phyloP scores from a whole-genome alignment of 2,797 vertebrate species.

The Myotis planiceps region DNA sequence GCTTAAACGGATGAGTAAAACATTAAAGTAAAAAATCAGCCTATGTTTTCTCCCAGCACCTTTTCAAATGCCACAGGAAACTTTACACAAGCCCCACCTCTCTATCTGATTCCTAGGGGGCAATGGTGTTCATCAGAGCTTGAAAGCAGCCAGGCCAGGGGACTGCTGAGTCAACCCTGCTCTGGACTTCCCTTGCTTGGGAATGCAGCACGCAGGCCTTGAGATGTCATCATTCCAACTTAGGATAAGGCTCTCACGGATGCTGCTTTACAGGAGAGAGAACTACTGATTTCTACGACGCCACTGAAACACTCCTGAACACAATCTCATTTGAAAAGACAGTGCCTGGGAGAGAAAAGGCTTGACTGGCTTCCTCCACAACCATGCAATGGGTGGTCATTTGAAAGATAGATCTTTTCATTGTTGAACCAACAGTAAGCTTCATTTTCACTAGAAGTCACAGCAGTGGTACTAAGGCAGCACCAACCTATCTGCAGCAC shows the following conservation, averaged over 20 bases:
- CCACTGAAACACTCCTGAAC: constrained; percentile 7
- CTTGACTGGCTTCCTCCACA: not conserved
- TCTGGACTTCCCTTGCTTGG: constrained; percentile 55
- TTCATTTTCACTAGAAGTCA: constrained; percentile 52
- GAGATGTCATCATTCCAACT: constrained; percentile 67
- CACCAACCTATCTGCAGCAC: not conserved
- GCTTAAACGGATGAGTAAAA: constrained; percentile 78
- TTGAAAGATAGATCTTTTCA: not conserved
- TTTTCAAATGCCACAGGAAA: constrained; percentile 80
- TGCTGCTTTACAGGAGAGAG: constrained; percentile 49
- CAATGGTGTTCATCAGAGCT: constrained; percentile 62
- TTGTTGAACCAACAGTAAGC: not conserved
- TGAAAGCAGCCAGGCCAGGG: constrained; percentile 69
- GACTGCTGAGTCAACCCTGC: constrained; percentile 76
- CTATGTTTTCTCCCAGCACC: constrained; percentile 63
- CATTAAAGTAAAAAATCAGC: constrained; percentile 79
- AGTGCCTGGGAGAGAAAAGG: constrained; percentile 34
- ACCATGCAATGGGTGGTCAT: not conserved
- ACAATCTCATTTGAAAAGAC: constrained; percentile 50
- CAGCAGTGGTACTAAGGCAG: not conserved
- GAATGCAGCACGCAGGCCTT: constrained; percentile 4
- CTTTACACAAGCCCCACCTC: constrained; percentile 77
- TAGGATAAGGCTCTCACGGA: constrained; percentile 22
- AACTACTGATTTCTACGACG: not conserved
- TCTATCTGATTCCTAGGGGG: constrained; percentile 69